Evolutionary conservation across 2,888 invertebrate genomes (phyloP).

Genomic region (Agrilus cyanescens): DNA sequence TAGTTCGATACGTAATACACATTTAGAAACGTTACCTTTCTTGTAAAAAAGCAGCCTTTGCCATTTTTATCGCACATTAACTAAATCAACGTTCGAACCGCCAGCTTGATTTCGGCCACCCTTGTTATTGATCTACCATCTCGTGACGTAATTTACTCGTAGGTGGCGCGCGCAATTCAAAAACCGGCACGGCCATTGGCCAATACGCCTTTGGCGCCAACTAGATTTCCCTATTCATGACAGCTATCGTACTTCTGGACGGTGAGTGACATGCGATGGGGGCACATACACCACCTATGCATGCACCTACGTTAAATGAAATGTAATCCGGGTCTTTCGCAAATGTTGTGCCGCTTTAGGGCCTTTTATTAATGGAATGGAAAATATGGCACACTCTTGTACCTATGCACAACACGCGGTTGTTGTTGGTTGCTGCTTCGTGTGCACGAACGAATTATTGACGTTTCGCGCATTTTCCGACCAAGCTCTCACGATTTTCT

Average conservation of each 20-base stretch:
- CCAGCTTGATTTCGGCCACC: constrained; percentile 28
- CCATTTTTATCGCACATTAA: constrained; percentile 61
- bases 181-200: constrained; percentile 21
- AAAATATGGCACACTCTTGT: too few relatives aligned
- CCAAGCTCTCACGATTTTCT: too few relatives aligned
- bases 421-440: too few relatives aligned
- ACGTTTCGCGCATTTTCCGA: too few relatives aligned
- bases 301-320: too few relatives aligned
- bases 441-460: too few relatives aligned
- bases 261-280: not conserved
- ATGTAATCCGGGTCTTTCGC: too few relatives aligned
- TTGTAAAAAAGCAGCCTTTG: constrained; percentile 57
- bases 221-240: constrained; percentile 26
- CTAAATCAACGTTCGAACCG: constrained; percentile 24
- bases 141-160: constrained; percentile 23
- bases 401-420: too few relatives aligned
- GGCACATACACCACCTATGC: too few relatives aligned
- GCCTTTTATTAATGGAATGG: too few relatives aligned
- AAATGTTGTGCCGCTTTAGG: too few relatives aligned
- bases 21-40: constrained; percentile 39
- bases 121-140: constrained; percentile 27
- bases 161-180: constrained; percentile 18
- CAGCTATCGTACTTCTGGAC: constrained; percentile 15
- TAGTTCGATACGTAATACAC: constrained; percentile 12
- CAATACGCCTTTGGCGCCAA: constrained; percentile 27